Evolutionary conservation across 2,113 vertebrate species (phyloP), one percentile per base, ranked within the genome.

Genomic region (Alosa alosa): DNA sequence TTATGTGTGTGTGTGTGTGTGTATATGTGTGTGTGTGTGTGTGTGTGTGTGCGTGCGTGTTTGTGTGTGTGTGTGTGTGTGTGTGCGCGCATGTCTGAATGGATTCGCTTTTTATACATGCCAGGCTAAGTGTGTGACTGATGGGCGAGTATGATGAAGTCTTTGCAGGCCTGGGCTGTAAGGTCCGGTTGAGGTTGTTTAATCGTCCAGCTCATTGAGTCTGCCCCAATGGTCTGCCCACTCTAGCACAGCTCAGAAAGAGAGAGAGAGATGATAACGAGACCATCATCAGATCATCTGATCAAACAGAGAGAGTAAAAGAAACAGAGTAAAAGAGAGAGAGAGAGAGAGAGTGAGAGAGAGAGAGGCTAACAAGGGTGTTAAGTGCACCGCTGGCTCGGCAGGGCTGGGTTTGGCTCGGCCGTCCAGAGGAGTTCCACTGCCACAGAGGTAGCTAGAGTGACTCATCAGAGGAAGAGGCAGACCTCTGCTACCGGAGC

Each of bases 21-120:
- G 55, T 22, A 5, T 6, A 5, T 20, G 1, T 39, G 1, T 31
- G 31, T 15, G 1, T 36, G 72, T 78, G 15, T 78, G 72, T n/a
- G 4, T 8, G 22, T n/a, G 20, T 64, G 20, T n/a, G 20, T 22
- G 18, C 25, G 20, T 22, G 57, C 0, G 20, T 64, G 57, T 25
- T 22, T 5, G 22, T 64, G 55, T 57, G 55, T 57, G 55, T 57
- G 55, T 57, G 55, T 57, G 55, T 17, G 55, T 60, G 55, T 60
- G 55, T 60, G 55, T 60, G 55, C 25, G 8, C 39, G 25, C 7
- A 25, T n/a, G 82, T 47, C 20, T 52, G n/a, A 17, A n/a, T 15
- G 52, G 55, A 84, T 78, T 86, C 85, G 57, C 91, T 91, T 93
- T 91, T 13, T 1, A 49, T 57, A 57, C 18, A 57, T 57, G 18